Conservation (phyloP, 2,113 vertebrate genomes). For the Ranitomeya variabilis region DNA sequence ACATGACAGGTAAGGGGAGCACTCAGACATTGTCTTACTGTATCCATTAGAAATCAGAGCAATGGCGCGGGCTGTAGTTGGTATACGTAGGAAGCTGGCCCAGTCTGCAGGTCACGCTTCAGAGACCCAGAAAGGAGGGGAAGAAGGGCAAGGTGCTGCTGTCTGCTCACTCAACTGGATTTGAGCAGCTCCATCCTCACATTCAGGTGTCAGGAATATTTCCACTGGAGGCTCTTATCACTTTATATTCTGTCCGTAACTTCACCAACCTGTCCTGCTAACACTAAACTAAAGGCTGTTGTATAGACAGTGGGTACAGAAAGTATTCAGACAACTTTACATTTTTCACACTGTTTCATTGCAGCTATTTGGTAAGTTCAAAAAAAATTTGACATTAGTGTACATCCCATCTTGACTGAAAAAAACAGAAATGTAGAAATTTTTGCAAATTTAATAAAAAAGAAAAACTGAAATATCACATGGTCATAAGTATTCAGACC, state of each 20-base stretch:
- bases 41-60: conserved; percentile 30
- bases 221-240: conserved; percentile 64
- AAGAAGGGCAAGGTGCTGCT: conserved; percentile 67
- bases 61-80: conserved; percentile 13
- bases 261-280: background rate
- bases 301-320: background rate
- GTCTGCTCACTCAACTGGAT: conserved; percentile 84
- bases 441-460: no score
- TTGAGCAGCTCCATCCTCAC: conserved; percentile 80
- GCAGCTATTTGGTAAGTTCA: no score
- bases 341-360: no score
- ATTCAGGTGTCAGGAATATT: conserved; percentile 77
- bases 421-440: no score
- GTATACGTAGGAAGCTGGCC: conserved; percentile 28
- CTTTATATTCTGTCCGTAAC: conserved; percentile 40
- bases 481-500: no score
- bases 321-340: no score
- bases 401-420: no score
- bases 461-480: no score
- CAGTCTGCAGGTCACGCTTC: conserved; percentile 75
- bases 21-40: conserved; percentile 29
- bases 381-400: no score
- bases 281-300: background rate
- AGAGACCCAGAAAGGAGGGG: conserved; percentile 76
- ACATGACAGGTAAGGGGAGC: conserved; percentile 50